Base-by-base conservation (phyloP, 2,888 invertebrate genomes). In the Scrobipalpa atriplicella region DNA sequence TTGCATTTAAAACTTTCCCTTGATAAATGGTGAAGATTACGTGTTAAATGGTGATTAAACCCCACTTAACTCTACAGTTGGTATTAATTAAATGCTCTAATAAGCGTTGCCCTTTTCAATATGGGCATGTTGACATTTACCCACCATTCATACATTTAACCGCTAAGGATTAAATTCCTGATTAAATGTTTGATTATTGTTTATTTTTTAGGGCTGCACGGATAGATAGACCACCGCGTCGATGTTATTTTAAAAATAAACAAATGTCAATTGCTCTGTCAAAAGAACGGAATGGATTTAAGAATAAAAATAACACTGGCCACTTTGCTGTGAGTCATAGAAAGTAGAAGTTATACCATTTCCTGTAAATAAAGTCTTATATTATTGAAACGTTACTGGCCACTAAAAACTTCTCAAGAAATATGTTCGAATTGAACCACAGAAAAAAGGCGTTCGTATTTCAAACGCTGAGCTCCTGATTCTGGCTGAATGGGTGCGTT, bases 41-140 rank as follows among this genome's bases (percentile, higher is more conserved):
- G 71, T 73, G 74, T 75, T 75, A 75, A 78, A 75, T 73, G 78
- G 73, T 74, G 78, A 77, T 76, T 73, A 75, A 78, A 72, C 69
- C 74, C 72, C 72, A 72, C 75, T 77, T 74, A 67, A 61, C 58
- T 54, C 52, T 54, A 52, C 62, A 62, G 64, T 43, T 19, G 58
- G 65, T 58, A 58, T 56, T 69, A 64, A 78, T 76, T 78, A 76
- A 75, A 75, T 72, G 78, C 78, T 78, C 80, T 81, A 82, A 83
- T 82, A 82, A 79, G 79, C 71, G 74, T 72, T 85, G 86, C 83
- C 87, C 84, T 88, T 87, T 87, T 73, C 71, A 72, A 73, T 73
- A 74, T 75, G 72, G 84, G 83, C 81, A 84, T 82, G 88, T 82
- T 88, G 89, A 84, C 90, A 87, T 90, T 89, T 89, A 86, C 85